Conservation (phyloP, 1,140 invertebrate genomes). For the Frieseomelitta varia region DNA sequence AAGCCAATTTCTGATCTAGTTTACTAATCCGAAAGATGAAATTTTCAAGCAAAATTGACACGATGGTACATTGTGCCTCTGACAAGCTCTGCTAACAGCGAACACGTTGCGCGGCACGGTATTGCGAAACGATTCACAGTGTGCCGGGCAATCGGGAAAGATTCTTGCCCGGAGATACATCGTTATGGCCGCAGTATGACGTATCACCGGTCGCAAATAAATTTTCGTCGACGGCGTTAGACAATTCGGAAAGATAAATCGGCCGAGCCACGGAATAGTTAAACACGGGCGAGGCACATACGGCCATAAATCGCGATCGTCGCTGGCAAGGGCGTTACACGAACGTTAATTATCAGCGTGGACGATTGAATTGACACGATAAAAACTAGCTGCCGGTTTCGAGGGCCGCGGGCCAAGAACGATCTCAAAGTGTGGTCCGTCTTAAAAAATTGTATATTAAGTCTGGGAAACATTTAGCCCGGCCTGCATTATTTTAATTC, state of each 20-base stretch:
- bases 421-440: conserved; percentile 50
- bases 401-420: conserved; percentile 49
- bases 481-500: not conserved
- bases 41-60: not conserved
- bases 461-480: not conserved
- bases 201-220: conserved; percentile 28
- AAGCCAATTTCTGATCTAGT: no score
- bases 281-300: conserved; percentile 56
- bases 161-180: conserved; percentile 24
- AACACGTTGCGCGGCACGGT: not conserved
- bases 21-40: not conserved
- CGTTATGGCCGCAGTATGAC: conserved; percentile 15
- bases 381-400: conserved; percentile 70
- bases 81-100: not conserved
- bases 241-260: conserved; percentile 69
- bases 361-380: conserved; percentile 72
- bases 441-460: not conserved
- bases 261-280: conserved; percentile 62
- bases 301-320: conserved; percentile 73
- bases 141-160: not conserved
- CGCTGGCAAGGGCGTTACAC: conserved; percentile 69
- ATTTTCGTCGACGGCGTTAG: conserved; percentile 45
- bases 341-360: conserved; percentile 73
- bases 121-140: not conserved
- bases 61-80: not conserved